Conservation (phyloP, 2,888 invertebrate genomes). For the Argynnis bischoffii region DNA sequence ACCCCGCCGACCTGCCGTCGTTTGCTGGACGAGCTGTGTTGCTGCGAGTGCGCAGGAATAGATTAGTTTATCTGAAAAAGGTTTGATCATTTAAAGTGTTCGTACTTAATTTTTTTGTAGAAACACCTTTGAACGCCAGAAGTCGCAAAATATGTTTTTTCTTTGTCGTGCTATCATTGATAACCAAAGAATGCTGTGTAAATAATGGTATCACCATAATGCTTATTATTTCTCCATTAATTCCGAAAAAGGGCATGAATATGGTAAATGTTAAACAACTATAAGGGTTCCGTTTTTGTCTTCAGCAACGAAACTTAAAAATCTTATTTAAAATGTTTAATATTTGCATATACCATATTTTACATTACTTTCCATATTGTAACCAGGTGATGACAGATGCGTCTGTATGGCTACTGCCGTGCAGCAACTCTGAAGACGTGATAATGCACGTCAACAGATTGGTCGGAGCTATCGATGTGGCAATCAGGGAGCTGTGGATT, state of each 20-base stretch:
- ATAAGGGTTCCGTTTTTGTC: background rate
- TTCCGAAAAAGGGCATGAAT: too few relatives aligned
- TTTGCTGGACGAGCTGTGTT: conserved; percentile 88
- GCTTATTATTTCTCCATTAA: too few relatives aligned
- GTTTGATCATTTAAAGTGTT: conserved; percentile 50
- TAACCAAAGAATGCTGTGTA: too few relatives aligned
- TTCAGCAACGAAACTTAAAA: background rate
- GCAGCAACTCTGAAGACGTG: conserved; percentile 87
- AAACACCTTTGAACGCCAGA: too few relatives aligned
- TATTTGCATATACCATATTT: background rate
- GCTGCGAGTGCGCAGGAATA: conserved; percentile 85
- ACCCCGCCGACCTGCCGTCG: conserved; percentile 86
- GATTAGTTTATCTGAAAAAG: conserved; percentile 83
- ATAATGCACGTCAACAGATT: conserved; percentile 86
- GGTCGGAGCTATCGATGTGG: conserved; percentile 81
- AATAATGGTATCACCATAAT: too few relatives aligned
- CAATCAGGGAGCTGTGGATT: conserved; percentile 69
- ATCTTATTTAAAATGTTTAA: background rate
- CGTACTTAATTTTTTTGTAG: too few relatives aligned
- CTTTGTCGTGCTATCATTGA: too few relatives aligned
- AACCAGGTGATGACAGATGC: conserved; percentile 85
- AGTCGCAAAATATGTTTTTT: too few relatives aligned
- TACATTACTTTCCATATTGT: too few relatives aligned
- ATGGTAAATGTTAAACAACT: too few relatives aligned
- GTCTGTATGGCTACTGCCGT: conserved; percentile 88